Base-by-base conservation (phyloP, 2,113 vertebrate species). In the Natator depressus region DNA sequence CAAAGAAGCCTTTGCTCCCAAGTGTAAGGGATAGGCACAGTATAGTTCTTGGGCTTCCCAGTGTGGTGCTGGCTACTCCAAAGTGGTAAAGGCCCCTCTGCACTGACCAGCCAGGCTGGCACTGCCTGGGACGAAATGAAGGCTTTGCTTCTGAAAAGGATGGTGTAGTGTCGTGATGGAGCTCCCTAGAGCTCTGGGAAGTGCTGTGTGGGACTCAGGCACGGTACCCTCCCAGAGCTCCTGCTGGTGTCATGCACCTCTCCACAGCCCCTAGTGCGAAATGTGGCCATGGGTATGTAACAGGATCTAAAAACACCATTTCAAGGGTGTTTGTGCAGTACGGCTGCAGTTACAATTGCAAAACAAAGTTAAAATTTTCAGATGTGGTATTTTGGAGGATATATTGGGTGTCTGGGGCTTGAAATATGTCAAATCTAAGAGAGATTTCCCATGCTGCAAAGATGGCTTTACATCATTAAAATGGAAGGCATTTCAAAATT, bases 341-440 rank as follows among this genome's bases (percentile, higher is more conserved):
- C 62, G 79, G 84, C 59, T 27, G 11, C 13, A 46, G 17, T 92
- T n/a, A n/a, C 0, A 0, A 0, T 0, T 90, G 59, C 38, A 50
- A 55, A 91, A 10, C 35, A 62, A 47, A 82, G 55, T 46, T 53
- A 42, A 92, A 82, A 24, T 42, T 12, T 38, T 38, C 22, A 24
- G 38, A 46, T 46, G 35, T 7, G 17, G 35, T 69, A 35, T 76
- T 76, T 25, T 24, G 72, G 38, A 76, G 38, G 20, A 46, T 76
- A 0, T 87, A 27, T 54, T 6, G 54, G 4, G 1, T 49, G 14
- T 85, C 91, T 84, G 20, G 42, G 29, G 17, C 53, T 46, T 47
- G 17, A 54, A 55, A 76, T 24, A 8, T 53, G 54, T 75, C 62
- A 84, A 72, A 69, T n/a, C 2, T n/a, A 79, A 82, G 89, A 89